Conservation (phyloP, 1,140 invertebrate genomes). For the Rhagoletis zephyria region DNA sequence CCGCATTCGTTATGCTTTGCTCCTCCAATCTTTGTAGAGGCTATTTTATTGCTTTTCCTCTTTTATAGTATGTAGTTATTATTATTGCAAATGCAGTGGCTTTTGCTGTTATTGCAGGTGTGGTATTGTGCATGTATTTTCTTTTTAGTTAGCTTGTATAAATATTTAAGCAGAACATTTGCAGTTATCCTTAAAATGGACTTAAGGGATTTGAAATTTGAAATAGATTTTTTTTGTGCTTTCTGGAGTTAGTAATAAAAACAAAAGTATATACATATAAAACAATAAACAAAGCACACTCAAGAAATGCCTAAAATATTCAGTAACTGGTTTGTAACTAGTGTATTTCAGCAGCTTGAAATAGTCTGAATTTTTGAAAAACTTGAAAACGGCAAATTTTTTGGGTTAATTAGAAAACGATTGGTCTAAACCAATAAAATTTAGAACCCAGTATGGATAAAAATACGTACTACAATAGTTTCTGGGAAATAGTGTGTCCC, state of each 20-base stretch:
- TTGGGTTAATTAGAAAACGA: no score
- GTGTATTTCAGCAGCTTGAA: no score
- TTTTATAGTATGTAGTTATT: constrained; percentile 16
- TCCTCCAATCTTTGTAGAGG: neutral
- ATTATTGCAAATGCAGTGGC: neutral
- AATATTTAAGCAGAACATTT: constrained; percentile 43
- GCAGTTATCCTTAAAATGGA: constrained; percentile 23
- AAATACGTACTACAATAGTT: no score
- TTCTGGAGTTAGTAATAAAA: no score
- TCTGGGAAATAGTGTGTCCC: no score
- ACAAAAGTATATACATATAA: no score
- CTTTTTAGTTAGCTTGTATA: neutral
- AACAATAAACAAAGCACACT: no score
- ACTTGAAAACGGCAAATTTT: no score
- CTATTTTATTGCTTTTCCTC: constrained; percentile 31
- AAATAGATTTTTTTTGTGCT: neutral
- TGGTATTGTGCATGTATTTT: neutral
- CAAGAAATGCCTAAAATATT: neutral
- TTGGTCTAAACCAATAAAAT: no score
- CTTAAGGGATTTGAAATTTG: constrained; percentile 30
- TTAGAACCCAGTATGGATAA: no score
- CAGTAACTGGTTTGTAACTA: no score
- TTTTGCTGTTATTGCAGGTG: neutral
- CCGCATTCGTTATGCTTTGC: neutral
- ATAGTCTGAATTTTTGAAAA: no score